A percentile compares a stretch with the other conserved stretches of the same genome.
These are phyloP conservation scores for Drosophila birchii DNA, from an alignment of 2,888 invertebrate species.

Conservation along the genomic window DNA sequence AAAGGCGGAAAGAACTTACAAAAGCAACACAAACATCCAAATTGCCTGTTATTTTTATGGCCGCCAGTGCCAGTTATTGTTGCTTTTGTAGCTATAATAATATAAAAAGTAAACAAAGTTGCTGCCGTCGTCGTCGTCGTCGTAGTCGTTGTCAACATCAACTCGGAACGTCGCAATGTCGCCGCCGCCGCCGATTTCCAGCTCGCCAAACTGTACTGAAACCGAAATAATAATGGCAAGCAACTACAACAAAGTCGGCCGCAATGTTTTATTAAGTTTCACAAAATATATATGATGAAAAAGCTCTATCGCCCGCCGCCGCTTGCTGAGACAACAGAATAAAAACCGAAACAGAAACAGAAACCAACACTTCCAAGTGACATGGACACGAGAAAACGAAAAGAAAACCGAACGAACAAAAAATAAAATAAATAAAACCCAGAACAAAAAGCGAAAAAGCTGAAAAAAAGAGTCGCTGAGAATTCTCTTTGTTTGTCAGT, in stretches of 20 bases:
- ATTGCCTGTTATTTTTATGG: conserved; percentile 61
- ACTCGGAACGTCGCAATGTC: conserved; percentile 12
- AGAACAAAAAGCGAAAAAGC: conserved; percentile 32
- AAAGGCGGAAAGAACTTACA: too few relatives aligned
- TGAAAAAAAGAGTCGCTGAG: conserved; percentile 23
- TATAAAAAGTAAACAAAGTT: conserved; percentile 64
- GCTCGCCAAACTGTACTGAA: conserved; percentile 60
- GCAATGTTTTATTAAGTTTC: conserved; percentile 66
- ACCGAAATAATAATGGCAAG: conserved; percentile 41
- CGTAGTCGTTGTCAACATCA: too few relatives aligned
- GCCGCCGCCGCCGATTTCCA: conserved; percentile 37
- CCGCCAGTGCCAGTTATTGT: conserved; percentile 44
- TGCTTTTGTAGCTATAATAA: conserved; percentile 54
- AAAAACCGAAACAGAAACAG: conserved; percentile 16
- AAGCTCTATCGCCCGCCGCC: conserved; percentile 23
- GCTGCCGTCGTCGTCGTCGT: conserved; percentile 46
- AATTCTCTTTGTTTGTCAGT: conserved; percentile 34
- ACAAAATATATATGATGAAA: conserved; percentile 52
- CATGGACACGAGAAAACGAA: conserved; percentile 38
- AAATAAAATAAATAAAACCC: conserved; percentile 17
- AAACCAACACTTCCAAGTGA: conserved; percentile 42
- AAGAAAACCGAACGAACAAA: conserved; percentile 23
- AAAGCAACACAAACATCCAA: too few relatives aligned
- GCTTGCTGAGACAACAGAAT: conserved; percentile 44
- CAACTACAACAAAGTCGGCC: conserved; percentile 42